phyloP scores from a whole-genome alignment of 2,888 invertebrate genomes.

The Petrophora chlorosata region DNA sequence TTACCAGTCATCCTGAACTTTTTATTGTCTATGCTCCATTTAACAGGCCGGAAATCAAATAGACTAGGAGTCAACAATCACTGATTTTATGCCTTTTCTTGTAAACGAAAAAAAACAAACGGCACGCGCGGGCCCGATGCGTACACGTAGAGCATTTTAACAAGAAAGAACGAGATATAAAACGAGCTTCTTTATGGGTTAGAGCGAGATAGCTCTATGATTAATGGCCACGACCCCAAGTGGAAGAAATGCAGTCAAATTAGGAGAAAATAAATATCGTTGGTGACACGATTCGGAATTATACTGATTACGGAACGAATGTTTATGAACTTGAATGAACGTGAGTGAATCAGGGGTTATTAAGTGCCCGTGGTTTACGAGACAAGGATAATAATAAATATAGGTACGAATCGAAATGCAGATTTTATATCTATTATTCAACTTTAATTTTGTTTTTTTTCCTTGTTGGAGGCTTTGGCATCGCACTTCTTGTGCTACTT shows the following conservation, averaged over 20 bases:
- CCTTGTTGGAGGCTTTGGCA: no score
- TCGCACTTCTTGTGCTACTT: no score
- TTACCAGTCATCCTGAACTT: no score
- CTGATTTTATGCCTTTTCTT: conserved; percentile 74
- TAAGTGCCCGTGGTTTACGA: conserved; percentile 8
- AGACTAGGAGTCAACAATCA: conserved; percentile 54
- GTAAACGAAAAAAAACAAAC: conserved; percentile 64
- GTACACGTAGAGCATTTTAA: conserved; percentile 71
- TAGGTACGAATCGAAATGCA: no score
- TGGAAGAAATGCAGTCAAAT: conserved; percentile 78
- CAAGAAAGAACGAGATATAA: conserved; percentile 52
- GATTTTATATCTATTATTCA: no score
- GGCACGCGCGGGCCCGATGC: conserved; percentile 72
- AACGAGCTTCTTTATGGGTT: conserved; percentile 26
- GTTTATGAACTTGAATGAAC: conserved; percentile 4
- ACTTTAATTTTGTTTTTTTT: no score
- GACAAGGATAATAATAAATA: no score
- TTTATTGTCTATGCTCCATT: conserved; percentile 28
- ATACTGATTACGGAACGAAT: conserved; percentile 18
- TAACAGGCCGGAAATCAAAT: conserved; percentile 61
- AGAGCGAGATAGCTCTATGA: conserved; percentile 57
- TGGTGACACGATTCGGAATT: conserved; percentile 46
- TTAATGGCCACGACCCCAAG: conserved; percentile 67
- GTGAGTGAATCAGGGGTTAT: conserved; percentile 31
- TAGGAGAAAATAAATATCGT: conserved; percentile 75